Base-by-base conservation (phyloP, 2,113 vertebrate genomes). In the Pteropus alecto region DNA sequence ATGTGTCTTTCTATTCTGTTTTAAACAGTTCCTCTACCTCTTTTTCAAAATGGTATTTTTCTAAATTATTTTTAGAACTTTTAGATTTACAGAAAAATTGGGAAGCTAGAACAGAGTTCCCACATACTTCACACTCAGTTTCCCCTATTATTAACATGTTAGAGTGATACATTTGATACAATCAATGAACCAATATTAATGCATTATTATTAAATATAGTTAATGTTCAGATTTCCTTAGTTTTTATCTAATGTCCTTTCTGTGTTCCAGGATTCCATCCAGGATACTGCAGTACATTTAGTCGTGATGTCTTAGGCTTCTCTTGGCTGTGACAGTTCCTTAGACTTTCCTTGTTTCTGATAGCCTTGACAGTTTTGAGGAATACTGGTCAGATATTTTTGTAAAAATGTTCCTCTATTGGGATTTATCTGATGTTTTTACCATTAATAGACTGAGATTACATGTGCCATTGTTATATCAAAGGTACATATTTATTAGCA, bases 21-120 rank as follows among this genome's bases (percentile, higher is more conserved):
- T 83, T 78, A 41, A 92, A 67, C 21, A 26, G 19, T 78, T 30
- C 65, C n/a, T 78, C 60, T 61, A 86, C 63, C n/a, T 68, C 74
- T 56, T 61, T 83, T 91, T 58, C 41, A 51, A 63, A 54, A 76
- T 35, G 60, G 7, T 58, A 70, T 93, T 97, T 95, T 95, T 92
- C 76, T 84, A 91, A 83, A 38, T n/a, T 87, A 76, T 78, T 86
- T 77, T 84, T 63, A 94, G 38, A 88, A 83, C 35, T 87, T 92
- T 87, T 43, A 65, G 33, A 51, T 54, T 65, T 82, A 87, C 7
- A 41, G 35, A 90, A 68, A 89, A 91, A 30, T 22, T 77, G 41
- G n/a, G 63, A 92, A 78, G 77, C 65, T 38, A 43, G 21, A 38
- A 46, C 41, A 61, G 38, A 56, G 60, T 83, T 56, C 68, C 68